Percentiles rank a stretch among this genome's conserved stretches.
These are phyloP conservation scores for Procambarus clarkii DNA, from an alignment of 1,140 invertebrate genomes.

Conservation along the genomic window DNA sequence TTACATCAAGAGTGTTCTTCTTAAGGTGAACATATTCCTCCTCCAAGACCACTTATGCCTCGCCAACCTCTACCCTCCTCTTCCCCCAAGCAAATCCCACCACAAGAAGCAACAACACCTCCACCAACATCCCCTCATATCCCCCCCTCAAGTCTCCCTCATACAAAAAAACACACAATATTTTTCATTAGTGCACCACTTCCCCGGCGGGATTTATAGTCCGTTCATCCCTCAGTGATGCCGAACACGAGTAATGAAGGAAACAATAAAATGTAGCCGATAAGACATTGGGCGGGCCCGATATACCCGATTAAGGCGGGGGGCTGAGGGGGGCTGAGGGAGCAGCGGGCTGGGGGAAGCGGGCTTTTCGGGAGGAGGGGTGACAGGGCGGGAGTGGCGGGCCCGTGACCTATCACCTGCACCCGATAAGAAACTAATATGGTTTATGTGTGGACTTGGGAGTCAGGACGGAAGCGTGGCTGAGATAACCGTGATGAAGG, in stretches of 20 bases:
- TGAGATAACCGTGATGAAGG: constrained; percentile 52
- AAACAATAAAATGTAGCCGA: constrained; percentile 43
- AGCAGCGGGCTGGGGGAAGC: not conserved
- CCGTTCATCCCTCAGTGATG: constrained; percentile 32
- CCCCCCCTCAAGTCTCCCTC: too few species aligned
- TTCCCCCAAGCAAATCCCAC: too few species aligned
- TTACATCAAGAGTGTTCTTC: too few species aligned
- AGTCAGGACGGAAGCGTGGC: constrained; percentile 12
- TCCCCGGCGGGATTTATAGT: constrained; percentile 34
- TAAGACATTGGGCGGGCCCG: constrained; percentile 5
- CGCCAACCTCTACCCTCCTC: too few species aligned
- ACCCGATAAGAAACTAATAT: constrained; percentile 60
- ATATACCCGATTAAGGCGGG: constrained; percentile 18
- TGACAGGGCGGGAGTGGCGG: not conserved
- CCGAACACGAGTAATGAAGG: constrained; percentile 53
- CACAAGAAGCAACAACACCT: too few species aligned
- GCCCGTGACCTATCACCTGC: constrained; percentile 50
- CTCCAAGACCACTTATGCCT: too few species aligned
- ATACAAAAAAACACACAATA: not conserved
- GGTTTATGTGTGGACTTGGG: constrained; percentile 50
- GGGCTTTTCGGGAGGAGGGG: not conserved
- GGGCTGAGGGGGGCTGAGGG: not conserved
- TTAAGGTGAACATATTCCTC: too few species aligned
- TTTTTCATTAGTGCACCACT: constrained; percentile 32
- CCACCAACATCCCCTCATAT: too few species aligned